Percentiles rank a stretch among this genome's conserved stretches.
These are phyloP conservation scores for Gambusia yucatana DNA, from an alignment of 2,797 vertebrate species.

Conservation along the genomic window DNA sequence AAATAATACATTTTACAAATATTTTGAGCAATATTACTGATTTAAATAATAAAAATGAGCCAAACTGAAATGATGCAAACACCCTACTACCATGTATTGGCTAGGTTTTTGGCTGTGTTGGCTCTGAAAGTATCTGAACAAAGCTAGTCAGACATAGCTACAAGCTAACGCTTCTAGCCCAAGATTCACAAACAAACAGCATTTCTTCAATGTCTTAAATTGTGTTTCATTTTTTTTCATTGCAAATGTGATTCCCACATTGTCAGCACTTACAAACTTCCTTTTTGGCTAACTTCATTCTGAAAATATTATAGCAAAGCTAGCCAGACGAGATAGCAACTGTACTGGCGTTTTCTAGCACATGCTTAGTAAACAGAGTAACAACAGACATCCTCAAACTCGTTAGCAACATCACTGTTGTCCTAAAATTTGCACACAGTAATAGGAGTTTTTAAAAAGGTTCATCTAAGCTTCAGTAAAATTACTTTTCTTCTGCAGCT, in stretches of 20 bases:
- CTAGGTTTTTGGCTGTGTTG: background rate
- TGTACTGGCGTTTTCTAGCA: background rate
- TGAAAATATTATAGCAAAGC: background rate
- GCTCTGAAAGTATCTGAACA: too few relatives aligned
- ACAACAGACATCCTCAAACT: background rate
- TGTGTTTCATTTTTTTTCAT: too few relatives aligned
- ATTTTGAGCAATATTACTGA: too few relatives aligned
- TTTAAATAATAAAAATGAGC: too few relatives aligned
- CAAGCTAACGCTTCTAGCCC: too few relatives aligned
- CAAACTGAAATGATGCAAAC: background rate
- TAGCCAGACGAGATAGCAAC: background rate
- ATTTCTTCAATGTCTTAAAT: too few relatives aligned
- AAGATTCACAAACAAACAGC: background rate
- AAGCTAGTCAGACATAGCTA: too few relatives aligned
- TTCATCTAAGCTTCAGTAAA: background rate
- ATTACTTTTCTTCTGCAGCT: background rate
- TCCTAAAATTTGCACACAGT: background rate
- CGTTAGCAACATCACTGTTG: background rate
- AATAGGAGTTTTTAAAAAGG: background rate
- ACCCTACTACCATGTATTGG: background rate
- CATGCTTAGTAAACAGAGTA: background rate
- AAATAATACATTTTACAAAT: too few relatives aligned
- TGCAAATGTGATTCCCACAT: background rate
- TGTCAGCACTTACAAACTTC: background rate
- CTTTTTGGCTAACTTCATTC: background rate